Conservation (phyloP, 2,888 invertebrate species). For the Acronicta psi region DNA sequence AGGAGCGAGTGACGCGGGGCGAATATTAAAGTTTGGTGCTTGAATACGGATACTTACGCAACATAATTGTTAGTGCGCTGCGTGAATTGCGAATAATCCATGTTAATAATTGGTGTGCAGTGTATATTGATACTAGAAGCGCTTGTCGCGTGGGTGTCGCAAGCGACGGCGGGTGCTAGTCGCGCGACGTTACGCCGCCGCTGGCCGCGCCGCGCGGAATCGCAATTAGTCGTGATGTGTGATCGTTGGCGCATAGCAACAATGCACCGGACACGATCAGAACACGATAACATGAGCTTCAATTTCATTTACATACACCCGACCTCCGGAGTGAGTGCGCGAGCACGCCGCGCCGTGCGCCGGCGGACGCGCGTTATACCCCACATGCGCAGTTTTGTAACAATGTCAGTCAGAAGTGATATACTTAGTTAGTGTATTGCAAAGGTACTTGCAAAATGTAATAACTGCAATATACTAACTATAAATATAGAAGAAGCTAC, state of each 20-base stretch:
- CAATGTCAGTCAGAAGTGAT: constrained; percentile 25
- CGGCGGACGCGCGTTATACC: constrained; percentile 9
- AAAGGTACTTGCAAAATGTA: constrained; percentile 34
- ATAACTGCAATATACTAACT: constrained; percentile 45
- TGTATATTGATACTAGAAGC: constrained; percentile 20
- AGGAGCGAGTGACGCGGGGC: constrained; percentile 58
- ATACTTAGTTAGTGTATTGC: constrained; percentile 42
- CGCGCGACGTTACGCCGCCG: constrained; percentile 38
- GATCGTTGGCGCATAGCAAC: constrained; percentile 59
- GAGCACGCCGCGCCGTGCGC: constrained; percentile 11
- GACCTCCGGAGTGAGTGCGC: constrained; percentile 37
- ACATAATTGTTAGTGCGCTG: constrained; percentile 72
- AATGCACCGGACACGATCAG: constrained; percentile 57
- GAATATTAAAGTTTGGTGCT: constrained; percentile 67
- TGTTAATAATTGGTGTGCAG: constrained; percentile 49
- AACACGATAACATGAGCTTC: constrained; percentile 48
- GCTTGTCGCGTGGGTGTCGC: constrained; percentile 52
- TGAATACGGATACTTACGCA: constrained; percentile 73
- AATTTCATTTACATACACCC: constrained; percentile 52
- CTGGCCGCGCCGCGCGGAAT: constrained; percentile 41
- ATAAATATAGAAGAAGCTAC: constrained; percentile 44
- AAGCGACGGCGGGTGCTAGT: constrained; percentile 53
- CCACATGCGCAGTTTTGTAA: constrained; percentile 41
- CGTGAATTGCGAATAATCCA: constrained; percentile 70
- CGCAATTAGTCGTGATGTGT: constrained; percentile 54